Evolutionary conservation across 2,888 invertebrate species (phyloP).

Genomic region (Lobophora halterata): DNA sequence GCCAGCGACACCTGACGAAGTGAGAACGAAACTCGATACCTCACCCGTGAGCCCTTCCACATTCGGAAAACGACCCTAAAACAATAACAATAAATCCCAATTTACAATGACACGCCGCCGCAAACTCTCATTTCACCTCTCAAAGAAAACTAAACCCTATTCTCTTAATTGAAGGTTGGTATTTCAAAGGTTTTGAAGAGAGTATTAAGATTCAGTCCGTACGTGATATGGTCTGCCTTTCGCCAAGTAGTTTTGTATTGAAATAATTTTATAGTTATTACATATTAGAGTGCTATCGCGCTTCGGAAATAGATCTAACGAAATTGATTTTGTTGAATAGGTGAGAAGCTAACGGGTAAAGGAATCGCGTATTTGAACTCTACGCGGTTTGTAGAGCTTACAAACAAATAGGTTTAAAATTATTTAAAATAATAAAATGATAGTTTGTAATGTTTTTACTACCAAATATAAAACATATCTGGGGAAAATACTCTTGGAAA

Average conservation of each 20-base stretch:
- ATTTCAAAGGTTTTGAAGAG: conserved; percentile 35
- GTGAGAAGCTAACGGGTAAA: no score
- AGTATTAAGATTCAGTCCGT: conserved; percentile 66
- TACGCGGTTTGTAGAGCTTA: no score
- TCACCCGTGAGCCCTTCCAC: conserved; percentile 28
- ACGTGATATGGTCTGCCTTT: conserved; percentile 74
- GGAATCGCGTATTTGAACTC: no score
- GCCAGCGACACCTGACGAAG: conserved; percentile 77
- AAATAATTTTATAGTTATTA: conserved; percentile 78
- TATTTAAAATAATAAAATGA: no score
- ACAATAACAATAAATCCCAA: conserved; percentile 33
- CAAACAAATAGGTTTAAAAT: no score
- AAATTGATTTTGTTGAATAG: conserved; percentile 29
- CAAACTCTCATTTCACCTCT: conserved; percentile 13
- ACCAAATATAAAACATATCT: no score
- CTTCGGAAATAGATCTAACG: conserved; percentile 29
- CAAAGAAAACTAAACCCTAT: conserved; percentile 35
- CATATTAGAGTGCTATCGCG: conserved; percentile 65
- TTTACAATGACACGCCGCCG: conserved; percentile 29
- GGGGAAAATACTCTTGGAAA: no score
- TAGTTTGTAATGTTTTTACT: no score
- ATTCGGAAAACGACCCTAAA: conserved; percentile 36
- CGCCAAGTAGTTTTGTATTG: conserved; percentile 75
- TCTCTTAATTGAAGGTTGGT: conserved; percentile 36
- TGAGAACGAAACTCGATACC: conserved; percentile 76